Base-by-base conservation (phyloP, 2,888 invertebrate genomes). In the Chaetogeoica ovagalla region DNA sequence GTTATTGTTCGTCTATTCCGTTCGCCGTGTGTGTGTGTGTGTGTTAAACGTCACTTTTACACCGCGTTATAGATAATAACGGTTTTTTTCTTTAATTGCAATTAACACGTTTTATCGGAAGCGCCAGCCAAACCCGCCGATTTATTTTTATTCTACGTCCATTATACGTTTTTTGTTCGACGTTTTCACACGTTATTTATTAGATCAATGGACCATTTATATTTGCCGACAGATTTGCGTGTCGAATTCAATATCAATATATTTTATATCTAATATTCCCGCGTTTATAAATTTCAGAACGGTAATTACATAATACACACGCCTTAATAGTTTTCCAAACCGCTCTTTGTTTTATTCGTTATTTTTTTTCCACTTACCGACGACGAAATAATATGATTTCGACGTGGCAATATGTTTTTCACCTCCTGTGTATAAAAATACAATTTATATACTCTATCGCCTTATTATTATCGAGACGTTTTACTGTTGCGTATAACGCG, bases 1-100 rank as follows among this genome's bases (percentile, higher is more conserved):
- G 59, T 59, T 75, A 66, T 68, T 76, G 66, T 68, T 68, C 59
- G 66, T 43, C 59, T 48, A 48, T 66, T 59, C 55, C 37, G 43
- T 66, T 59, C 75, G 39, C 23, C 2, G 30, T 30, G 30, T 30
- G n/a, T n/a, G n/a, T n/a, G n/a, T n/a, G n/a, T 6, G 52, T 4
- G 21, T 4, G 30, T 30, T 57, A 66, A 48, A 43, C n/a, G 55
- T 75, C 23, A 39, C 62, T 48, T 52, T 55, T 8, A 55, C 52
- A 48, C 30, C 30, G 30, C 30, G 30, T 30, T 7, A 7, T 43
- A 43, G 1, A 9, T 63, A 13, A 23, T 15, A 37, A 21, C n/a
- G n/a, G n/a, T n/a, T n/a, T n/a, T n/a, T n/a, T n/a, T n/a, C n/a
- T n/a, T n/a, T n/a, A n/a, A n/a, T 30, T 30, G 30, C 4, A 30